Base-by-base conservation (phyloP, 2,113 vertebrate genomes). In the Cinclus cinclus region DNA sequence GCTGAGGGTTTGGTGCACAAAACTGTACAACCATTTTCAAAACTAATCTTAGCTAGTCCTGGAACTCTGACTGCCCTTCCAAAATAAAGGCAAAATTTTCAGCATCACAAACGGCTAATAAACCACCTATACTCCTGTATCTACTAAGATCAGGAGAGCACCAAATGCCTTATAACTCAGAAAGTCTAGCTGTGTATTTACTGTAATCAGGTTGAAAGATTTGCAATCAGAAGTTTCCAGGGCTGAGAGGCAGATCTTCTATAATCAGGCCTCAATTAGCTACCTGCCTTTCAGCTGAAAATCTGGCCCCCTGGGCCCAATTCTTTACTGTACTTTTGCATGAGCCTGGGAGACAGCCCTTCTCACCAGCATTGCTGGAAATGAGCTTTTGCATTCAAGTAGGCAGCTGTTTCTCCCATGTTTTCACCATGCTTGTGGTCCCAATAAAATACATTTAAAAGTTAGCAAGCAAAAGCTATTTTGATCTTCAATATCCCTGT, bases 31-130 rank as follows among this genome's bases (percentile, higher is more conserved):
- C 33, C 44, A n/a, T 27, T 67, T 94, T 93, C 82, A 76, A 83
- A 85, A 88, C 39, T 1, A 33, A 37, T 77, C 35, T 60, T 37
- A 59, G 35, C 31, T 80, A 77, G 69, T 41, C 68, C 37, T 56
- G 78, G 75, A 55, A 63, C 33, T 74, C 35, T 5, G 3, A 17
- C 23, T 71, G 71, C 47, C 64, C 52, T 90, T 88, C 79, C 50
- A 83, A 92, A 80, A 73, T 63, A 86, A 85, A 86, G 44, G 47
- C 59, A 78, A 85, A 44, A 37, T 83, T 86, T 81, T 86, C 90
- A 86, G 71, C 49, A n/a, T 19, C 69, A 30, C 13, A 10, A 33
- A 64, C 52, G 55, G 46, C 33, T 77, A 25, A 90, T 50, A 75
- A 95, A 58, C 50, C 53, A 56, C 83, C 85, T 58, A 58, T 0